Base-by-base conservation (phyloP, 2,888 invertebrate genomes). In the Thera britannica region DNA sequence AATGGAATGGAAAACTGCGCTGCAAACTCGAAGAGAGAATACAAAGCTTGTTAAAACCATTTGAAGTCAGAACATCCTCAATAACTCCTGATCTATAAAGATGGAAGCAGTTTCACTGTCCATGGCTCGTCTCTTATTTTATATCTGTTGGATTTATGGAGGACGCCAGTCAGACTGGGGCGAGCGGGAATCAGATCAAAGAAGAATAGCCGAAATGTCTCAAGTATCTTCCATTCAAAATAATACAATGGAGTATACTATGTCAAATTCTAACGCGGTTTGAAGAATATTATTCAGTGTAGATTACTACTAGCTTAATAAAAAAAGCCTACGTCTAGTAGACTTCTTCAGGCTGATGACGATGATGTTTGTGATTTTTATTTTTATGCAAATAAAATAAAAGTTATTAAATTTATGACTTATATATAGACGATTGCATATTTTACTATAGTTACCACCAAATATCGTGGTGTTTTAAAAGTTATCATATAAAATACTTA, bases 81-180 rank as follows among this genome's bases (percentile, higher is more conserved):
- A 23, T 57, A 35, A 54, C 52, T 68, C 49, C 36, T 7, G 49
- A n/a, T 3, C 56, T 62, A 82, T 75, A 76, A 72, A 77, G 72
- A 81, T 76, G 74, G 73, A 69, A 73, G 72, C 72, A 81, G 75
- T 76, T 79, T 77, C 69, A 75, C 79, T 79, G 79, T 75, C 76
- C 73, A 60, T 71, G 62, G 72, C 71, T 76, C 76, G 76, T 72
- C 76, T 74, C 78, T 72, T 74, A 79, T 81, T 85, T 85, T 84
- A 83, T 82, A 81, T 75, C 79, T 11, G 52, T 75, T 46, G 71
- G 77, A 80, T 83, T 84, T 84, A 84, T 79, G 77, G 72, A 77
- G 73, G 77, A 77, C 80, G 78, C 79, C 83, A 81, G 76, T 68
- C 73, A 76, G 82, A 80, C 83, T 78, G 75, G 72, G 67, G 54